Conservation (phyloP, 2,113 vertebrate genomes). For the Paraplagusia blochii region DNA sequence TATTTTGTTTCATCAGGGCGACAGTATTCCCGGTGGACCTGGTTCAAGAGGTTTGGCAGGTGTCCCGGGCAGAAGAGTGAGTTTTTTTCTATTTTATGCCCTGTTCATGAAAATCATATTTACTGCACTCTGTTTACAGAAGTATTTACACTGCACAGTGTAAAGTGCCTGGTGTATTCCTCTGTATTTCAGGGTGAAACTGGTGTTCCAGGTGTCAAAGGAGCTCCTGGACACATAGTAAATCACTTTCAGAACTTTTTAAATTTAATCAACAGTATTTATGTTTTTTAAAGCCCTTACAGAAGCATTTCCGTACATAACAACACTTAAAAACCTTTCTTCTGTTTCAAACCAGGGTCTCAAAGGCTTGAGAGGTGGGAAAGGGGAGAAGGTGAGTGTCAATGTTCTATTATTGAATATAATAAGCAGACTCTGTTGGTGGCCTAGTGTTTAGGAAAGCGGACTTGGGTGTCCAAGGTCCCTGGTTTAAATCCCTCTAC, state of each 20-base stretch:
- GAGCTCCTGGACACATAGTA: constrained; percentile 73
- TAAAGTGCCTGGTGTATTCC: background rate
- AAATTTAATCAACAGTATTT: background rate
- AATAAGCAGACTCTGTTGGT: too few relatives aligned
- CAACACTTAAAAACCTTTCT: background rate
- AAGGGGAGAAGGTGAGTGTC: constrained; percentile 79
- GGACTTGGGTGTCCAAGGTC: too few relatives aligned
- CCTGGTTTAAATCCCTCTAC: too few relatives aligned
- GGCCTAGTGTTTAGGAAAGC: too few relatives aligned
- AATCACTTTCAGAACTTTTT: constrained; percentile 37
- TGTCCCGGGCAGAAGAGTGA: constrained; percentile 77
- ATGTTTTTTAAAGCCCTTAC: background rate
- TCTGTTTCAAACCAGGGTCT: constrained; percentile 69
- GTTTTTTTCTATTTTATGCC: background rate
- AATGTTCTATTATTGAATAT: background rate
- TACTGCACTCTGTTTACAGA: background rate
- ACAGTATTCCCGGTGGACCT: constrained; percentile 69
- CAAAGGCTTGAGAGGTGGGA: constrained; percentile 77
- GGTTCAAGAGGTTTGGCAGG: constrained; percentile 79
- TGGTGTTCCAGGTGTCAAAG: constrained; percentile 75
- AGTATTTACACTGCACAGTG: too few relatives aligned
- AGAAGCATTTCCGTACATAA: background rate
- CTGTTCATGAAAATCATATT: background rate
- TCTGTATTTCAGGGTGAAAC: constrained; percentile 75
- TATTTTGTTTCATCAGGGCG: constrained; percentile 71